A percentile compares a stretch with the other conserved stretches of the same genome.
Evolutionary conservation across 1,140 invertebrate species (phyloP).

Genomic region (Anthonomus grandis): DNA sequence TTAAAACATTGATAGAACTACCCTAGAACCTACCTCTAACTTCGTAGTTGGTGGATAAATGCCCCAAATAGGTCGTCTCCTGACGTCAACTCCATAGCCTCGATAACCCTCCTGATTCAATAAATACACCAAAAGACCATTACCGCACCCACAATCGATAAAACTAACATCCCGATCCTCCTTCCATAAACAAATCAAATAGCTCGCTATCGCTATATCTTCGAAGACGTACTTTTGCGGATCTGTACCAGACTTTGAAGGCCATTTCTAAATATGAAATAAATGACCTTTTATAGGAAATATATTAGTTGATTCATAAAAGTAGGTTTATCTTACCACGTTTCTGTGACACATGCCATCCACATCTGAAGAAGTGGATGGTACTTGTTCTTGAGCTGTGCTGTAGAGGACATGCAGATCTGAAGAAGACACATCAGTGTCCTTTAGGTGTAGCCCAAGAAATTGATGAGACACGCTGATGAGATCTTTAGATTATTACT

Average conservation of each 20-base stretch:
- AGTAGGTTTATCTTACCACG: too few species aligned
- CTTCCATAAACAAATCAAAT: conserved; percentile 80
- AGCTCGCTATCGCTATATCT: conserved; percentile 92
- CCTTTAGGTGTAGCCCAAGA: too few species aligned
- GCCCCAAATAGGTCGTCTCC: conserved; percentile 88
- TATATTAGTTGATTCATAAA: too few species aligned
- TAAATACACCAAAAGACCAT: conserved; percentile 91
- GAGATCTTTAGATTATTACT: too few species aligned
- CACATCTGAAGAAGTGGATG: too few species aligned
- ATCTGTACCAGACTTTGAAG: conserved; percentile 76
- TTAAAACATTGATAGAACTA: too few species aligned
- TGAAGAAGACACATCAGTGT: too few species aligned
- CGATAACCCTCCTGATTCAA: conserved; percentile 76
- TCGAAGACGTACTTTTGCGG: conserved; percentile 95
- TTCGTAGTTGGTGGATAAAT: conserved; percentile 59
- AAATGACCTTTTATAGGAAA: too few species aligned
- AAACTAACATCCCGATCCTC: conserved; percentile 64
- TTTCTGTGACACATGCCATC: too few species aligned
- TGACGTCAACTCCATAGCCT: conserved; percentile 89
- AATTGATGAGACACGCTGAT: too few species aligned
- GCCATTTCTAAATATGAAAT: conserved; percentile 66
- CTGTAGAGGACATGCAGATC: too few species aligned
- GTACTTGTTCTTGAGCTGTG: too few species aligned
- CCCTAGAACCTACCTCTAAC: conserved; percentile 50
- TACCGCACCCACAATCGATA: conserved; percentile 95